Evolutionary conservation across 2,888 invertebrate species (phyloP).

Genomic region (Cactoblastis cactorum): DNA sequence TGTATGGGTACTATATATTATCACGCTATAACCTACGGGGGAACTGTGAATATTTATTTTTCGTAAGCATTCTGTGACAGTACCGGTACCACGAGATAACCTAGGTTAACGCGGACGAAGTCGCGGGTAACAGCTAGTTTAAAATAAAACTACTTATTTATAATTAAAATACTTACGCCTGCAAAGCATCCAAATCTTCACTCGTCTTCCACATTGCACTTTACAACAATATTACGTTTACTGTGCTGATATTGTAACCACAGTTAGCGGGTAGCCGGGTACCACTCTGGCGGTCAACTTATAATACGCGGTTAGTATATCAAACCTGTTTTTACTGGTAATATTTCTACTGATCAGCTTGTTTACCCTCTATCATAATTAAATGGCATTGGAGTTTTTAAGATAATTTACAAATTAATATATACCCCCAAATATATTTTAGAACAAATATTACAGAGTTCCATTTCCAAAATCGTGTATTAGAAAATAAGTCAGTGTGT

Average conservation of each 20-base stretch:
- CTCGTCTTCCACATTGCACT: conserved; percentile 21
- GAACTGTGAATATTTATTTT: too few relatives aligned
- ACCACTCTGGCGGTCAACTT: not conserved
- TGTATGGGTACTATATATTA: too few relatives aligned
- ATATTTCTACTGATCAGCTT: conserved; percentile 7
- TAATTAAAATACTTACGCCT: conserved; percentile 22
- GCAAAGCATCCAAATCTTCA: conserved; percentile 17
- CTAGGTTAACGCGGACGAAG: too few relatives aligned
- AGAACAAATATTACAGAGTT: too few relatives aligned
- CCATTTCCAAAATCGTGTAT: too few relatives aligned
- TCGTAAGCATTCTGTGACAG: too few relatives aligned
- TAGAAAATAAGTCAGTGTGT: too few relatives aligned
- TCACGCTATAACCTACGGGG: too few relatives aligned
- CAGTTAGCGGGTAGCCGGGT: not conserved
- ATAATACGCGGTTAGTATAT: not conserved
- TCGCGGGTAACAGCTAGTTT: too few relatives aligned
- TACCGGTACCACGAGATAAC: too few relatives aligned
- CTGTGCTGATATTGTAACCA: not conserved
- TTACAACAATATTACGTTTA: not conserved
- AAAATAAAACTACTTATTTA: too few relatives aligned
- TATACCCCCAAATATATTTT: too few relatives aligned
- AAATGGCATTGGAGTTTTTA: not conserved
- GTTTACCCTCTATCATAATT: conserved; percentile 10
- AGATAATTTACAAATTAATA: not conserved
- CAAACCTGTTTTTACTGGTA: conserved; percentile 13